A percentile compares a stretch with the other conserved stretches of the same genome.
Conservation (phyloP, 2,888 invertebrate species). For the Cancer borealis region DNA sequence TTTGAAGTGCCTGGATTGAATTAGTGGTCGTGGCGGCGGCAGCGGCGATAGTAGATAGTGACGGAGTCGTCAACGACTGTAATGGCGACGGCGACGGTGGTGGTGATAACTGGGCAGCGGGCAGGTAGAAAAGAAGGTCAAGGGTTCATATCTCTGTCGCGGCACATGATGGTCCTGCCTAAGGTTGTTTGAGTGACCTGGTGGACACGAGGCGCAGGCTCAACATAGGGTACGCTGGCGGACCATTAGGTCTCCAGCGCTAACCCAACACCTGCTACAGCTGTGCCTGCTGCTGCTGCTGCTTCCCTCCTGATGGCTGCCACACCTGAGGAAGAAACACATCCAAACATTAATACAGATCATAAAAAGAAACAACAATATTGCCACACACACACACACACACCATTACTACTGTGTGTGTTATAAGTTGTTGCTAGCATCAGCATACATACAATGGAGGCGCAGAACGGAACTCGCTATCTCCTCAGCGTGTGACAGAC, state of each 20-base stretch:
- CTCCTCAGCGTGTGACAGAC: not conserved
- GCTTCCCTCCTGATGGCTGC: constrained; percentile 42
- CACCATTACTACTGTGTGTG: not conserved
- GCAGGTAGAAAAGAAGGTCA: constrained; percentile 63
- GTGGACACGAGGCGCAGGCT: constrained; percentile 77
- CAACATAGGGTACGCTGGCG: constrained; percentile 70
- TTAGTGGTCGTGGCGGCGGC: constrained; percentile 48
- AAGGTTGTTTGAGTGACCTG: constrained; percentile 76
- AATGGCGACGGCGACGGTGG: not conserved
- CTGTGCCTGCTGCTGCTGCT: constrained; percentile 25
- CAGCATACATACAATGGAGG: not conserved
- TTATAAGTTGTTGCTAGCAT: not conserved
- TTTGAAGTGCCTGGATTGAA: not conserved
- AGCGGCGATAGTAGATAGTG: constrained; percentile 36
- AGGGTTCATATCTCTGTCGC: constrained; percentile 77
- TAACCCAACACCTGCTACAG: constrained; percentile 49
- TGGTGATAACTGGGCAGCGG: constrained; percentile 52
- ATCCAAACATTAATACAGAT: not conserved
- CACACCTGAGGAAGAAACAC: constrained; percentile 32
- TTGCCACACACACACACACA: constrained; percentile 16
- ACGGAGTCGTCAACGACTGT: constrained; percentile 4
- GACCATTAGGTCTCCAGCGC: constrained; percentile 69
- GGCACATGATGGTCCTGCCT: constrained; percentile 76
- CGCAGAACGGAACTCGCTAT: not conserved
- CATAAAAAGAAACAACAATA: not conserved